phyloP scores from a whole-genome alignment of 2,797 vertebrate genomes.

The Tolypeutes matacus region DNA sequence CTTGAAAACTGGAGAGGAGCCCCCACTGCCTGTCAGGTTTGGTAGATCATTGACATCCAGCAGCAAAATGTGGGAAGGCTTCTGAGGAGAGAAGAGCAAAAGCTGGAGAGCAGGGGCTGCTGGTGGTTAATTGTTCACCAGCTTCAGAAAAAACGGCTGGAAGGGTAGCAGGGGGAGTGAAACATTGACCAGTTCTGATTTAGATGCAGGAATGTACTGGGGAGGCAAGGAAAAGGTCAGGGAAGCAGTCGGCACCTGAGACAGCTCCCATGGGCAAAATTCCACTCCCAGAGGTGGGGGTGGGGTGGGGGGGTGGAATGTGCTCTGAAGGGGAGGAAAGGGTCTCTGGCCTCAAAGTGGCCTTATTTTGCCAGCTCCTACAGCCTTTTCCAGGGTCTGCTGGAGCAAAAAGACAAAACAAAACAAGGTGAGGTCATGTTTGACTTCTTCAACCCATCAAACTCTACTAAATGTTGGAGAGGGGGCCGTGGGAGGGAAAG shows the following conservation, averaged over 20 bases:
- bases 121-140: constrained; percentile 83
- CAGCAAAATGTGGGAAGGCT: not conserved
- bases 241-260: constrained; percentile 72
- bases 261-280: constrained; percentile 73
- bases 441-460: constrained; percentile 70
- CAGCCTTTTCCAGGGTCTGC: constrained; percentile 23
- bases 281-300: constrained; percentile 56
- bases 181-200: constrained; percentile 83
- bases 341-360: constrained; percentile 53
- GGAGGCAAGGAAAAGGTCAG: constrained; percentile 65
- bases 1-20: not conserved
- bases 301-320: not conserved
- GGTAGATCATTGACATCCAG: constrained; percentile 81
- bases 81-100: constrained; percentile 18
- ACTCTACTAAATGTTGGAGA: constrained; percentile 63
- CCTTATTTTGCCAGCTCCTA: constrained; percentile 22
- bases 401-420: not conserved
- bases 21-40: rapidly evolving
- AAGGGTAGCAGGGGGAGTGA: constrained; percentile 68
- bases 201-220: constrained; percentile 72
- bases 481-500: not conserved
- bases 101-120: constrained; percentile 25
- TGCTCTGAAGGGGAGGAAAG: constrained; percentile 54
- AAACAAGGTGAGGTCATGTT: constrained; percentile 29
- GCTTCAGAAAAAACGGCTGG: constrained; percentile 68